Conservation (phyloP, 2,888 invertebrate genomes). For the Tethea ocularis region DNA sequence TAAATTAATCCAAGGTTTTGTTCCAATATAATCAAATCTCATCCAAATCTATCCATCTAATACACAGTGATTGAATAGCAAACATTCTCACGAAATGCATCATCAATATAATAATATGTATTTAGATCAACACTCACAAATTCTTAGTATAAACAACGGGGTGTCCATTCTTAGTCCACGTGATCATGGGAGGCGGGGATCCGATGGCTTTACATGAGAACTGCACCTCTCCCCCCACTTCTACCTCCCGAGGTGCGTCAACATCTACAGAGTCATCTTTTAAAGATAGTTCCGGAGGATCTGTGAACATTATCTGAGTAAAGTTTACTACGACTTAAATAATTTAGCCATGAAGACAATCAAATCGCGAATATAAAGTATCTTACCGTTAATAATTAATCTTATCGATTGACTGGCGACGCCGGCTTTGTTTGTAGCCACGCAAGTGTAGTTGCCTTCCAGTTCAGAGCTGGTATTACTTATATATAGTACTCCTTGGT, state of each 20-base stretch:
- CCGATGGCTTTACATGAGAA: slow-evolving; percentile 66
- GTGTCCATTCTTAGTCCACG: slow-evolving; percentile 72
- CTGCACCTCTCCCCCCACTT: slow-evolving; percentile 44
- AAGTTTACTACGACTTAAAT: neutral
- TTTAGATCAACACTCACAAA: slow-evolving; percentile 49
- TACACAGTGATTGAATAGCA: no score
- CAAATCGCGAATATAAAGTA: slow-evolving; percentile 15
- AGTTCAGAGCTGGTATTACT: slow-evolving; percentile 66
- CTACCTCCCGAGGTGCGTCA: slow-evolving; percentile 37
- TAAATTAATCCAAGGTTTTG: no score
- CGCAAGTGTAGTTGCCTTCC: slow-evolving; percentile 82
- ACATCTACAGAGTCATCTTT: slow-evolving; percentile 15
- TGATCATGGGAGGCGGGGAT: slow-evolving; percentile 65
- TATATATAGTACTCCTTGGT: slow-evolving; percentile 65
- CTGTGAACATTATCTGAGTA: slow-evolving; percentile 35
- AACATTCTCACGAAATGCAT: no score
- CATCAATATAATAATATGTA: no score
- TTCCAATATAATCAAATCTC: no score
- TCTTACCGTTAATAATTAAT: slow-evolving; percentile 70
- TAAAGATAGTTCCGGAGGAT: slow-evolving; percentile 53
- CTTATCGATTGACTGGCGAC: slow-evolving; percentile 59
- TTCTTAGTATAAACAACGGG: slow-evolving; percentile 58
- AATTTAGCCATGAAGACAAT: slow-evolving; percentile 11
- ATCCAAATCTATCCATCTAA: no score
- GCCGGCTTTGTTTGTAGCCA: slow-evolving; percentile 84